Base-by-base conservation (phyloP, 2,113 vertebrate species). In the Ammospiza nelsoni region DNA sequence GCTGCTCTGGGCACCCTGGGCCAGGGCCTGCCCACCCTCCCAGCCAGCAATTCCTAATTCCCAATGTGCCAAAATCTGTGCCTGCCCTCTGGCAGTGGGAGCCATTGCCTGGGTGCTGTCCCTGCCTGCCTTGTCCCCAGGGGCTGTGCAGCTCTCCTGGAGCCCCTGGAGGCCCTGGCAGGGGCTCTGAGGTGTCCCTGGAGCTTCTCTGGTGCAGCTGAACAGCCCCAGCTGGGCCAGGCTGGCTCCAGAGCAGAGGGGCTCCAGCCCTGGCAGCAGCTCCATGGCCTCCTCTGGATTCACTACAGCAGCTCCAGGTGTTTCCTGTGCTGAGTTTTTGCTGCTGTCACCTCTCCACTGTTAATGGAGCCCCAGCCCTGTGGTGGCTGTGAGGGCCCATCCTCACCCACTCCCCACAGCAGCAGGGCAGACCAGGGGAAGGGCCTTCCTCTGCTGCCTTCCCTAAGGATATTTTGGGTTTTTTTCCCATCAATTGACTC, bases 371-470 rank as follows among this genome's bases (percentile, higher is more conserved):
- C 41, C 35, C 3, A 5, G 12, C 0, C 1, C 62, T 29, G 29
- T 2, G 69, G n/a, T 7, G 48, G 48, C 20, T 25, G 9, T 0
- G 1, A 62, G 14, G 43, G 17, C 37, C 61, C 6, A 0, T 27
- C n/a, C 51, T 35, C 48, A 1, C 39, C 4, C n/a, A 2, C 17
- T 49, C 6, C 49, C n/a, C 0, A 0, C 7, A 68, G 21, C n/a
- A 62, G 17, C 11, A 16, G 2, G 0, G 16, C 15, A 24, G 31
- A 19, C 1, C 0, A 16, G 8, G 66, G 57, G 15, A 43, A 85
- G 25, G 15, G 46, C 44, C 17, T 82, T 68, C 19, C 66, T 25
- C 44, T 0, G 2, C 15, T 10, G 8, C 28, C 44, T 74, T 15
- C 57, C 44, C 21, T 21, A 39, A 52, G 37, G 21, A 24, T 21